A percentile compares a stretch with the other conserved stretches of the same genome.
phyloP scores from a whole-genome alignment of 92 coral and sea anemone genomes.

The Nematostella vectensis region DNA sequence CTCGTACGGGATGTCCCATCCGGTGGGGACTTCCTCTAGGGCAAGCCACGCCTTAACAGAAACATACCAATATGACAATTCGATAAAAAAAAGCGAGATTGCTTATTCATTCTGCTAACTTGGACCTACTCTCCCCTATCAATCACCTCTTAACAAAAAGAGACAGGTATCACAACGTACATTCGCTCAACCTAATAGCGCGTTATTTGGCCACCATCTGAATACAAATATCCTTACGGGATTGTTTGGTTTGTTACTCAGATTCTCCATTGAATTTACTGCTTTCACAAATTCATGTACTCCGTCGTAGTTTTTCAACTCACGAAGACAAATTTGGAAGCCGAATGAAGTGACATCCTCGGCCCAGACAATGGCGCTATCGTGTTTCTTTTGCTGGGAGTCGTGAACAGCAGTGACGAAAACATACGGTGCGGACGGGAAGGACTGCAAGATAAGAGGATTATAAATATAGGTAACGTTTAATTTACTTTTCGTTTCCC shows the following conservation, averaged over 20 bases:
- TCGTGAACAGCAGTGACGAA: conserved; percentile 42
- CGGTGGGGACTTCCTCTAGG: conserved; percentile 24
- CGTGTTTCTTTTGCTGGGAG: conserved; percentile 22
- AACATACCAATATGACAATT: too few relatives aligned
- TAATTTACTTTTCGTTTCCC: neutral
- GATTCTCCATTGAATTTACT: too few relatives aligned
- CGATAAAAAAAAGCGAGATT: too few relatives aligned
- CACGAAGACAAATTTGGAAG: conserved; percentile 49
- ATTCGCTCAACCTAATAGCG: too few relatives aligned
- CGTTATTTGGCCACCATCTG: too few relatives aligned
- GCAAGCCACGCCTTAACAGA: conserved; percentile 42
- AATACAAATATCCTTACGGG: too few relatives aligned
- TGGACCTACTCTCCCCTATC: too few relatives aligned
- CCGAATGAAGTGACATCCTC: conserved; percentile 28
- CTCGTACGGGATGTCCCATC: conserved; percentile 35
- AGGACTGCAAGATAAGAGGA: conserved; percentile 30
- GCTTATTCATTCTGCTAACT: too few relatives aligned
- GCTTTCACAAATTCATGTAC: conserved; percentile 25
- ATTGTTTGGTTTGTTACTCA: too few relatives aligned
- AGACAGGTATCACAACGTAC: too few relatives aligned
- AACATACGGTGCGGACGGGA: conserved; percentile 23
- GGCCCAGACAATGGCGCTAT: conserved; percentile 49
- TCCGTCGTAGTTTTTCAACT: conserved; percentile 53
- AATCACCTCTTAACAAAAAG: too few relatives aligned
- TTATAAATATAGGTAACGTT: neutral